Evolutionary conservation across 2,888 invertebrate genomes (phyloP), one percentile per base, ranked within the genome.

Genomic region (Nowickia ferox): DNA sequence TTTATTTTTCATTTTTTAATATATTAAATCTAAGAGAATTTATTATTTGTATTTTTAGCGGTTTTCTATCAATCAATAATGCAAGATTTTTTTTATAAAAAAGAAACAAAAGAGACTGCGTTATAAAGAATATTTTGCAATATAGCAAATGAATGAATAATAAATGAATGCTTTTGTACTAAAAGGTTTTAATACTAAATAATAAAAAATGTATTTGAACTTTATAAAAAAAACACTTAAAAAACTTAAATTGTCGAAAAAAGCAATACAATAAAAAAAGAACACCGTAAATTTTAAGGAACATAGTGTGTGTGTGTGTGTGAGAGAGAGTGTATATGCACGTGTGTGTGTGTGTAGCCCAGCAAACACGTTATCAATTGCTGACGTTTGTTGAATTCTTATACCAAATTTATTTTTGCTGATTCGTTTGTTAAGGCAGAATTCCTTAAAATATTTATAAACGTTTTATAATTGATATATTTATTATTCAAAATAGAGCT

Each of bases 131-230:
- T 44, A 38, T 30, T 57, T 42, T 30, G 15, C 13, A 68, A 40
- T 42, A 22, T 61, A 13, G 42, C 51, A 42, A 51, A 40, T 63
- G 51, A 68, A 59, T 77, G 46, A 44, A 66, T 75, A n/a, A 44
- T 38, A 57, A 76, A 66, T n/a, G 38, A 68, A 6, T 55, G 40
- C 22, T 77, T 83, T 83, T 83, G 82, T 82, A 82, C 82, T 82
- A 82, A 82, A 82, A 46, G 76, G 65, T 77, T 76, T 82, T 72
- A 83, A 83, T 71, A 77, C 65, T 65, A 83, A 83, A 77, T 72
- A 63, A 63, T 71, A 71, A 46, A 46, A 59, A 78, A 65, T 48
- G 10, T 72, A 44, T 55, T 71, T 79, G 11, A 57, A 76, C 44
- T 68, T 59, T 22, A 69, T 69, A 44, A 9, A 74, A 66, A 75